Evolutionary conservation across 1,140 invertebrate genomes (phyloP).

Genomic region (Diabrotica virgifera): DNA sequence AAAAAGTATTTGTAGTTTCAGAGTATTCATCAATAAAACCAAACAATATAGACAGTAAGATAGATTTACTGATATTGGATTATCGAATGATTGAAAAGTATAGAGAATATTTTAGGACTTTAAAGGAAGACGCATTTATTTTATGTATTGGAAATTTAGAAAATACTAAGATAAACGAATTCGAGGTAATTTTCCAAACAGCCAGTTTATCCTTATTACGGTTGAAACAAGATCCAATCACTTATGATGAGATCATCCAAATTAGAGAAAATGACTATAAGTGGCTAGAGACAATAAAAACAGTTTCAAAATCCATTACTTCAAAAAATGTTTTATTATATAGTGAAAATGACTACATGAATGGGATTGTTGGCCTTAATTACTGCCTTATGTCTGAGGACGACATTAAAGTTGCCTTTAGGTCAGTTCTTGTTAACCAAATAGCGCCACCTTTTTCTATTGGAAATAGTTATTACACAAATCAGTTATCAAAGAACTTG

Average conservation of each 20-base stretch:
- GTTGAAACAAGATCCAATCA: constrained; percentile 39
- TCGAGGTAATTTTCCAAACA: constrained; percentile 8
- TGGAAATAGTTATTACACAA: not conserved
- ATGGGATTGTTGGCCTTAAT: not conserved
- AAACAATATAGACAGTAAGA: no score
- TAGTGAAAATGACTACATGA: not conserved
- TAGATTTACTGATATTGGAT: not conserved
- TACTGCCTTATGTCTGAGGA: not conserved
- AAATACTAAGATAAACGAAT: not conserved
- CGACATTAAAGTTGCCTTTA: not conserved
- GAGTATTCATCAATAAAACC: not conserved
- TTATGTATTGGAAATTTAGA: not conserved
- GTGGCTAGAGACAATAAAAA: not conserved
- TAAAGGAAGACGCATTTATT: constrained; percentile 1
- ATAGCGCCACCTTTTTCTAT: not conserved
- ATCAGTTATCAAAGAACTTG: constrained; percentile 55
- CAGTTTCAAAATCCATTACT: not conserved
- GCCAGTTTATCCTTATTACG: not conserved
- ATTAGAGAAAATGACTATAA: not conserved
- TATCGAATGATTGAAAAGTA: not conserved
- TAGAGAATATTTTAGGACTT: not conserved
- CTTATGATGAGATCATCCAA: not conserved
- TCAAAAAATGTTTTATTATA: not conserved
- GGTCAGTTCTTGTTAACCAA: not conserved
- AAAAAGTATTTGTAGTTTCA: not conserved